A percentile compares a stretch with the other conserved stretches of the same genome.
phyloP scores from a whole-genome alignment of 2,113 vertebrate species.

The Muscicapa adusta region DNA sequence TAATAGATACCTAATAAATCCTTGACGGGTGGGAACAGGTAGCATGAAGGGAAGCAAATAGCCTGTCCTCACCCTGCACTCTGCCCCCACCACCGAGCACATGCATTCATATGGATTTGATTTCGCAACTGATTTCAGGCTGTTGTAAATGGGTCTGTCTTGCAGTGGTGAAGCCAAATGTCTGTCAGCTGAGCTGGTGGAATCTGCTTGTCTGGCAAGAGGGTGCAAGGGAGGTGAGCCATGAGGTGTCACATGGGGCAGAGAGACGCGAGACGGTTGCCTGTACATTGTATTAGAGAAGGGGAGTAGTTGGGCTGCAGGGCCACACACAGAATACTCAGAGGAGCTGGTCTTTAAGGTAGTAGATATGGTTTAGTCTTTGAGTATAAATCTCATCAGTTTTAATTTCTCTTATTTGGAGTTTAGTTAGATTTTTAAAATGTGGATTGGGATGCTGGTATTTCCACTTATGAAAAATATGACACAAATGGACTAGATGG shows the following conservation, averaged over 20 bases:
- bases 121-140: not conserved
- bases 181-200: conserved; percentile 35
- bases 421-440: not conserved
- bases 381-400: not conserved
- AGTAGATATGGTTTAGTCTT: not conserved
- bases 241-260: not conserved
- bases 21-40: not conserved
- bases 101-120: not conserved
- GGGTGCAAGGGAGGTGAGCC: not conserved
- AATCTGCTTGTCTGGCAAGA: conserved; percentile 1
- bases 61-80: not conserved
- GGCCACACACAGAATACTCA: not conserved
- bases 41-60: not conserved
- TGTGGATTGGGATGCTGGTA: not conserved
- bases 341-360: not conserved
- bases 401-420: not conserved
- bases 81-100: not conserved
- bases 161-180: not conserved
- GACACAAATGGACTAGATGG: not conserved
- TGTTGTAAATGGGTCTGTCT: not conserved
- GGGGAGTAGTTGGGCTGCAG: not conserved
- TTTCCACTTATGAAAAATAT: not conserved
- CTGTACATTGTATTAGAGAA: not conserved
- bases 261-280: rapidly evolving
- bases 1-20: not conserved